Base-by-base conservation (phyloP, 2,888 invertebrate genomes). In the Artemia sinica region DNA sequence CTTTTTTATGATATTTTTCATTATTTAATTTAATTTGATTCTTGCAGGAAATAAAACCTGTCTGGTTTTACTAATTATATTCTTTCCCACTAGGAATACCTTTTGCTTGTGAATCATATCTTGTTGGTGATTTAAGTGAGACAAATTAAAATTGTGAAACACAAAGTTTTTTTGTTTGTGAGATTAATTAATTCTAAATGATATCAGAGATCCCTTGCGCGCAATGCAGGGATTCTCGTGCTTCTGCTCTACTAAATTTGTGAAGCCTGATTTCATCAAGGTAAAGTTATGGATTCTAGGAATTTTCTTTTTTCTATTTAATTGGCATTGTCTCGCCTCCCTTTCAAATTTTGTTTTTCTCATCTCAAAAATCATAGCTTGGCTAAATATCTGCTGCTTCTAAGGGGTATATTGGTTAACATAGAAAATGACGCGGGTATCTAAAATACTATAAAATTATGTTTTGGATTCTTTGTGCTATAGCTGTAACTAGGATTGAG, bases 151-250 rank as follows among this genome's bases (percentile, higher is more conserved):
- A 18, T 63, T 63, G 18, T 41, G 18, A 63, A 10, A 28, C 18
- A 63, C 58, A 63, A 63, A 63, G 14, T 14, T 18, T 63, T 63
- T 63, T 63, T 18, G 18, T 63, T 63, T 63, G 65, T 63, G 65
- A 7, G 65, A 63, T 41, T 63, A 18, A 63, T 63, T 63, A 28
- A 18, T 63, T 18, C 10, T 63, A 18, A 18, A 10, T 63, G 28
- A 18, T 63, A 63, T 63, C 18, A 18, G 65, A 63, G 28, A 63
- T 66, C 72, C 74, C 71, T 75, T 75, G 75, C 74, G 75, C 75
- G 72, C 75, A 75, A 75, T 75, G 75, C 75, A 75, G 75, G 71
- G 72, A 68, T 71, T 48, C 48, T 10, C 12, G 28, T 14, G 13
- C 12, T 66, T 63, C 41, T 18, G 12, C 11, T 50, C 41, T 50